These are phyloP conservation scores for Drosophila histrio DNA, from an alignment of 2,888 invertebrate species.

Conservation along the genomic window DNA sequence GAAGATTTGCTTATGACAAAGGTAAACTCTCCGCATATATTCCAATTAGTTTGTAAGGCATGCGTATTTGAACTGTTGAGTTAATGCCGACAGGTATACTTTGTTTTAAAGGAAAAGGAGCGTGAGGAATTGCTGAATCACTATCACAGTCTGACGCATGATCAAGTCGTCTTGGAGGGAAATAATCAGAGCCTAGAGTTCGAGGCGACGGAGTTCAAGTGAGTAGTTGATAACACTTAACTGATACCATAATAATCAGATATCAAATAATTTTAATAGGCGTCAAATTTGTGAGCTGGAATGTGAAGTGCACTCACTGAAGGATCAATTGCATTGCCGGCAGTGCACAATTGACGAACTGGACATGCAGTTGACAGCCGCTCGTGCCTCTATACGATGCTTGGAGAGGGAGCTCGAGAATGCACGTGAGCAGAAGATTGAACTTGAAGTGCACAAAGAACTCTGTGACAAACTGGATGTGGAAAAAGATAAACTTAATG, in stretches of 20 bases:
- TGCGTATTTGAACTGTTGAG: constrained; percentile 4
- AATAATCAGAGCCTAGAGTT: constrained; percentile 92
- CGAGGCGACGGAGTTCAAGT: constrained; percentile 89
- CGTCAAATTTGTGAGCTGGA: constrained; percentile 85
- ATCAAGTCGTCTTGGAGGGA: constrained; percentile 90
- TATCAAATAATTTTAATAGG: constrained; percentile 51
- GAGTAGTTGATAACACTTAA: constrained; percentile 24
- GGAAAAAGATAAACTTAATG: constrained; percentile 87
- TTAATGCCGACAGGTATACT: constrained; percentile 50
- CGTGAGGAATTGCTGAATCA: constrained; percentile 92
- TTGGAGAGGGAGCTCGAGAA: constrained; percentile 88
- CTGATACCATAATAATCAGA: background rate
- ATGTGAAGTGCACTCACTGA: constrained; percentile 87
- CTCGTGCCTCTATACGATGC: constrained; percentile 85
- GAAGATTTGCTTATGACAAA: constrained; percentile 90
- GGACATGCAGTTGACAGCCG: constrained; percentile 85
- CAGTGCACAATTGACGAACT: constrained; percentile 86
- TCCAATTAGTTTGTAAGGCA: constrained; percentile 26
- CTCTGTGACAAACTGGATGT: constrained; percentile 88
- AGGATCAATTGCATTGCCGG: constrained; percentile 87
- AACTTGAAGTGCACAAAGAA: constrained; percentile 86
- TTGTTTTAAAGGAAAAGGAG: constrained; percentile 88
- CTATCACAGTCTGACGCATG: constrained; percentile 90
- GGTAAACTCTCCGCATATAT: constrained; percentile 79
- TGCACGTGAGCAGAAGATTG: constrained; percentile 87